These are phyloP conservation scores for Chrysolina haemoptera DNA, from an alignment of 2,888 invertebrate genomes.

Conservation along the genomic window DNA sequence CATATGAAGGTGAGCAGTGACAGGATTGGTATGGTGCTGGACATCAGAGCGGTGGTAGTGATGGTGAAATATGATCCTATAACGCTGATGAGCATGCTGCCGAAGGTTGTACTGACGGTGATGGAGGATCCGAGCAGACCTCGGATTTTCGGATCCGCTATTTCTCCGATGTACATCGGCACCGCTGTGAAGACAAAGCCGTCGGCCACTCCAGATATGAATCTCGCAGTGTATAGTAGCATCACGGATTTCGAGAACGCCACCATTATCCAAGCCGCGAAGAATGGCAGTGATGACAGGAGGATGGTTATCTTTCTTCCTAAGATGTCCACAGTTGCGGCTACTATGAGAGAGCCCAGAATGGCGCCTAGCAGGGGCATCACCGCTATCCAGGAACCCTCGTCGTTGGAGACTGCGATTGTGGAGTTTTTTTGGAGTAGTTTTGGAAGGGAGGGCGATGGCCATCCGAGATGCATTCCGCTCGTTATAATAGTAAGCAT, in stretches of 20 bases:
- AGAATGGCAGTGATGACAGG: conserved; percentile 73
- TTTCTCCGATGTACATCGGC: conserved; percentile 77
- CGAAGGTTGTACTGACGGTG: conserved; percentile 72
- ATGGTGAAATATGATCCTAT: conserved; percentile 71
- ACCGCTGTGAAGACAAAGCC: conserved; percentile 68
- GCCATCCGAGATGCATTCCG: conserved; percentile 73
- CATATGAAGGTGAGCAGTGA: conserved; percentile 70
- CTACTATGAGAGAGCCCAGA: conserved; percentile 76
- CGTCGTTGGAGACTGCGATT: conserved; percentile 67
- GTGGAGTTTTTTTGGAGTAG: conserved; percentile 64
- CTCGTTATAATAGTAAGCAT: conserved; percentile 65
- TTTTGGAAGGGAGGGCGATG: conserved; percentile 75
- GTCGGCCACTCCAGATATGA: conserved; percentile 77
- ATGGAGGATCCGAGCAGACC: conserved; percentile 74
- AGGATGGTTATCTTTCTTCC: conserved; percentile 78
- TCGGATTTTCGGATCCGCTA: conserved; percentile 73
- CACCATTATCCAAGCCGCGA: conserved; percentile 77
- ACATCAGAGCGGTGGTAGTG: conserved; percentile 70
- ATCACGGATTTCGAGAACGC: conserved; percentile 74
- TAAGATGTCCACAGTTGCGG: conserved; percentile 77
- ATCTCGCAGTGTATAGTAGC: conserved; percentile 71
- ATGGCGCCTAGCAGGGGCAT: conserved; percentile 78
- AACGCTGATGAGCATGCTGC: conserved; percentile 72
- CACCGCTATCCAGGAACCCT: conserved; percentile 78
- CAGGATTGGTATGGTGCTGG: conserved; percentile 69